Evolutionary conservation across 2,113 vertebrate genomes (phyloP).

Genomic region (Tetraodon nigroviridis): DNA sequence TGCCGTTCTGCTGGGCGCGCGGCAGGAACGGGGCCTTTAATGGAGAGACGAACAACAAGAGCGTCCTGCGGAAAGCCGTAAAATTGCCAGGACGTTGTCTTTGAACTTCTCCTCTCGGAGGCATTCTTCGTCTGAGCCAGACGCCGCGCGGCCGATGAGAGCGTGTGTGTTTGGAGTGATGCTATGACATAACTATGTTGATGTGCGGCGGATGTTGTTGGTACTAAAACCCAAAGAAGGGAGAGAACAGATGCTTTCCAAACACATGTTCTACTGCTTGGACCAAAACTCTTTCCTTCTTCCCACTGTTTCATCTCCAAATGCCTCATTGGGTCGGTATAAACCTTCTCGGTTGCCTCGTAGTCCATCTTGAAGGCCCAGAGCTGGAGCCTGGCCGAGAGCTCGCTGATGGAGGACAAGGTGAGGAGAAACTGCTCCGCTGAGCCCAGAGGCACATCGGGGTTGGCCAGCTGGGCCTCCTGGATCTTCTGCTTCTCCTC

Average conservation of each 20-base stretch:
- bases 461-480: constrained; percentile 89
- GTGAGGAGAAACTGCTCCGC: constrained; percentile 97
- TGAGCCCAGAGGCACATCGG: constrained; percentile 86
- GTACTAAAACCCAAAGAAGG: constrained; percentile 26
- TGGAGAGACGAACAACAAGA: constrained; percentile 44
- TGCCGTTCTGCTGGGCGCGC: background rate
- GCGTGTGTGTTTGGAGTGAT: constrained; percentile 49
- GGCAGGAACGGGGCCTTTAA: constrained; percentile 15
- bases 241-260: constrained; percentile 51
- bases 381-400: constrained; percentile 90
- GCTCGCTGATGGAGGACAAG: constrained; percentile 90
- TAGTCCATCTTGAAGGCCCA: constrained; percentile 99
- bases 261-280: constrained; percentile 18
- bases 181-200: constrained; percentile 42
- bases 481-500: constrained; percentile 97
- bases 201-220: constrained; percentile 58
- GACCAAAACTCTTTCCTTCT: background rate
- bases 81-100: constrained; percentile 48
- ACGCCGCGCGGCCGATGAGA: constrained; percentile 45
- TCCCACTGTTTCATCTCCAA: too few relatives aligned
- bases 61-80: constrained; percentile 47
- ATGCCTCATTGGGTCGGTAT: background rate
- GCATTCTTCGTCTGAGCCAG: constrained; percentile 32
- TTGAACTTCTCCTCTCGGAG: constrained; percentile 52
- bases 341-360: constrained; percentile 90